Evolutionary conservation across 1,140 invertebrate genomes (phyloP).

Genomic region (Nephotettix cincticeps): DNA sequence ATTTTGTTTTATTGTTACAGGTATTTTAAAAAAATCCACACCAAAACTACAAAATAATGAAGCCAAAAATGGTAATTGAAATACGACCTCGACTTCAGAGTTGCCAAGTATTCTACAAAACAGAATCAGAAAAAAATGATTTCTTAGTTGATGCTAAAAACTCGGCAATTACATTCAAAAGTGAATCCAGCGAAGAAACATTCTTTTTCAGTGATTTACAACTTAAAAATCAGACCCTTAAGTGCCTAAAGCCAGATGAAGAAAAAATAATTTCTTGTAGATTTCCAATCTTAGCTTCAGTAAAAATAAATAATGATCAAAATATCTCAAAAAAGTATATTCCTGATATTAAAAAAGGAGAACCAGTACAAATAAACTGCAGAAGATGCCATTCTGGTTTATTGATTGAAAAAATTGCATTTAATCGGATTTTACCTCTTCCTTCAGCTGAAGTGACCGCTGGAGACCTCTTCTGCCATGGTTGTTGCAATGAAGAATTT

Average conservation of each 20-base stretch:
- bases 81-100: conserved; percentile 12
- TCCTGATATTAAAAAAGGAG: conserved; percentile 12
- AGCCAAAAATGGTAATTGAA: conserved; percentile 18
- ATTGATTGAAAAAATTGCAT: background rate
- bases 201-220: background rate
- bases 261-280: background rate
- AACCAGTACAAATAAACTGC: background rate
- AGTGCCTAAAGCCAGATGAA: background rate
- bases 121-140: background rate
- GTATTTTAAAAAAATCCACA: conserved; percentile 4
- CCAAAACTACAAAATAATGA: background rate
- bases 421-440: conserved; percentile 25
- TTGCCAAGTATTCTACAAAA: conserved; percentile 6
- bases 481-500: background rate
- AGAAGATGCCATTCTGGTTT: conserved; percentile 18
- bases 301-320: background rate
- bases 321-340: background rate
- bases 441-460: conserved; percentile 16
- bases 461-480: conserved; percentile 29
- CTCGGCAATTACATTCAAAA: background rate
- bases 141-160: background rate
- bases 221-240: background rate
- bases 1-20: no score
- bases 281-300: background rate
- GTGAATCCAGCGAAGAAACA: background rate